Percentiles rank a stretch among this genome's conserved stretches.
These are phyloP conservation scores for Malurus melanocephalus DNA, from an alignment of 2,113 vertebrate genomes.

Conservation along the genomic window DNA sequence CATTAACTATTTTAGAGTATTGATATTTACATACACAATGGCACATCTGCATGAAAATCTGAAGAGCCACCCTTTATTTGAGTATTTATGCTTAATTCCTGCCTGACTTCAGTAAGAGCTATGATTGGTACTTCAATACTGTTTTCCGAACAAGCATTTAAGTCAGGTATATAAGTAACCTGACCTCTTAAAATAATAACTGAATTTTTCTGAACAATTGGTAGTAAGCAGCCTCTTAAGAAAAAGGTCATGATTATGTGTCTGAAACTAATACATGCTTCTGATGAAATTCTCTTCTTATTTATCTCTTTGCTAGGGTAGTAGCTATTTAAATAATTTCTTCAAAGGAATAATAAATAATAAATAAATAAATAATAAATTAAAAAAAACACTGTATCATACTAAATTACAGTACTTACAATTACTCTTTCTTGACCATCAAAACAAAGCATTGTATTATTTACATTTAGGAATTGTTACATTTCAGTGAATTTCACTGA, in stretches of 20 bases:
- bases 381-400: background rate
- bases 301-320: background rate
- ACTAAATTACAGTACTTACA: background rate
- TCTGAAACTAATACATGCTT: background rate
- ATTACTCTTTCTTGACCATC: background rate
- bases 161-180: background rate
- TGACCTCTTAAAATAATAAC: background rate
- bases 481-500: background rate
- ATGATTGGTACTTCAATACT: background rate
- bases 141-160: background rate
- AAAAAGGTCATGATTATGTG: background rate
- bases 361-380: no score
- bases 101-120: background rate
- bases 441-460: background rate
- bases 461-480: background rate
- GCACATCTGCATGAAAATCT: background rate
- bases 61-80: background rate
- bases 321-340: background rate
- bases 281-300: background rate
- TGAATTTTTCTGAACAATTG: background rate
- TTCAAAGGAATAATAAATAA: background rate
- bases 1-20: background rate
- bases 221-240: background rate
- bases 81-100: background rate
- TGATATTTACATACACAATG: background rate